Evolutionary conservation across 1,140 invertebrate genomes (phyloP), one percentile per base, ranked within the genome.

Genomic region (Zophobas atratus): DNA sequence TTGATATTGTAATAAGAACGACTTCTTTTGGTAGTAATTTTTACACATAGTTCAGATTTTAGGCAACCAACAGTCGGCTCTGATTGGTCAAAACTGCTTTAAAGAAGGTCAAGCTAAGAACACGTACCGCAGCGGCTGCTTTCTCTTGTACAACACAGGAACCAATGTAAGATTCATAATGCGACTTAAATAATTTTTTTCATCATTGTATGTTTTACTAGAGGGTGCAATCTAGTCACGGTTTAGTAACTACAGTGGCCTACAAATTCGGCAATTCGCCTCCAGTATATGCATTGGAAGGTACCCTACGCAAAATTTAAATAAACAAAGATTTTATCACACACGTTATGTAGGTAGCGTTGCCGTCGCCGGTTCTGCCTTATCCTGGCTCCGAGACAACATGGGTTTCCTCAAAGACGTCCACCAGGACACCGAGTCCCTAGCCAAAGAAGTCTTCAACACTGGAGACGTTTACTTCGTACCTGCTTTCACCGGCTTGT

Each of bases 121-220:
- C 84, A 99, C 98, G 0, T 98, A 98, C 85, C 93, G 98, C 38
- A 99, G 97, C 67, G 98, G 98, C 0, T 99, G 98, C 83, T 99
- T 99, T 85, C 88, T 99, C 3, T 87, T 99, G 0, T 98, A 96
- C 86, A 99, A 99, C 83, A 99, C 97, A 0, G 98, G 98, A 1
- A 90, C 90, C 0, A 89, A 92, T 33, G 72, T 75, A 43, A 75
- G 51, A 36, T 20, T 67, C 2, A 46, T 0, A 0, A n/a, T 46
- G 6, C 43, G 3, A 4, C 6, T 46, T 4, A 8, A 46, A 8
- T 46, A 46, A 46, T 4, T 46, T 46, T 46, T 46, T 0, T 3
- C 43, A 46, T 4, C 6, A 6, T 8, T 38, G n/a, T 8, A 39
- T 60, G 20, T 43, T 67, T 43, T 8, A 60, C 6, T 43, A 75